A percentile compares a stretch with the other conserved stretches of the same genome.
Conservation (phyloP, 2,797 vertebrate genomes). For the Notoglanidium macrostoma region DNA sequence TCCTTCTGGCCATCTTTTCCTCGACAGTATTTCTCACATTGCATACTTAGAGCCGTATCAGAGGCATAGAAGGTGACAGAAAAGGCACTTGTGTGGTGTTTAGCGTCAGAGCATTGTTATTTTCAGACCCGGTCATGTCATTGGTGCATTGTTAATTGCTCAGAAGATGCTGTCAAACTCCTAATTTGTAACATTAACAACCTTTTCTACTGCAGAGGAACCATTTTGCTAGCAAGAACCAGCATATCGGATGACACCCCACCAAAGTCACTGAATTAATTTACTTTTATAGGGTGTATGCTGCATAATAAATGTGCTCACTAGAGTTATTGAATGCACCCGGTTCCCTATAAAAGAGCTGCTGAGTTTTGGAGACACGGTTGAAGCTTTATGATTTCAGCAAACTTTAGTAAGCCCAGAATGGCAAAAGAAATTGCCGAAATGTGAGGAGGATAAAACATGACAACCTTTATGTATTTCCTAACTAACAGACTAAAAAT, state of each 20-base stretch:
- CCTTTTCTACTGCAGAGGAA: not conserved
- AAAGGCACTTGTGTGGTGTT: not conserved
- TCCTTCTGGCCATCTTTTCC: conserved; percentile 6
- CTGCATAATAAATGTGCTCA: not conserved
- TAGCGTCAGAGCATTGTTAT: not conserved
- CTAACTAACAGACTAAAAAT: not conserved
- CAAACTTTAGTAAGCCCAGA: not conserved
- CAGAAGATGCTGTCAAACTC: not conserved
- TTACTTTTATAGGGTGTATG: not conserved
- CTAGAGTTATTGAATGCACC: not conserved
- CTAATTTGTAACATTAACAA: not conserved
- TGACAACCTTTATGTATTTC: not conserved
- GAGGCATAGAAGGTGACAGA: not conserved
- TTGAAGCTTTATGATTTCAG: not conserved
- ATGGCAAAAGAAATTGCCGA: not conserved
- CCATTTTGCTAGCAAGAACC: not conserved
- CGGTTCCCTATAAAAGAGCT: not conserved
- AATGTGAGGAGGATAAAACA: not conserved
- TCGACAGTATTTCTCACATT: not conserved
- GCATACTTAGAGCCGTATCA: not conserved
- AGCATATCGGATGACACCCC: not conserved
- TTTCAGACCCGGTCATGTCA: not conserved
- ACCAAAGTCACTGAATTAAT: conserved; percentile 5
- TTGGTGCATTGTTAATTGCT: not conserved
- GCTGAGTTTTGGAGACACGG: not conserved